Base-by-base conservation (phyloP, 2,888 invertebrate genomes). In the Drosophila buzzatii region DNA sequence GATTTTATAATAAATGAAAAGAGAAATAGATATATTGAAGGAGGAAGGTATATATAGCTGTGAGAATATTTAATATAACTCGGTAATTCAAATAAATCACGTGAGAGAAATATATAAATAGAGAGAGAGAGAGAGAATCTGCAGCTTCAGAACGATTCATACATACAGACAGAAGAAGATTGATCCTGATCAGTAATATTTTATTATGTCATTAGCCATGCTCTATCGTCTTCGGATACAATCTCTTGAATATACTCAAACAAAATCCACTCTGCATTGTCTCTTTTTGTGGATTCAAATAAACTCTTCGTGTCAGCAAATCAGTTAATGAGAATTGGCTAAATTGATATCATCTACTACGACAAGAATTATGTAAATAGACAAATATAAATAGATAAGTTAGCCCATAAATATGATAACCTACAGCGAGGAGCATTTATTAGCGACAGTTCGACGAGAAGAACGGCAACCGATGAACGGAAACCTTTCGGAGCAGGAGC, bases 361-460 rank as follows among this genome's bases (percentile, higher is more conserved):
- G 35, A 51, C 39, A 41, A 31, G 55, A 41, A 41, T 53, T 53
- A 53, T 37, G 35, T n/a, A 53, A 53, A 53, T 37, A 37, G 20
- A 53, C 52, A 53, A 53, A 53, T 53, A 20, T 37, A 35, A 53
- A 23, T 37, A 37, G 52, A 53, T 56, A 41, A 14, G 41, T 64
- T 20, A 55, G 73, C 41, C 14, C 66, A 65, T 62, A 65, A 62
- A 76, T 73, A 66, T 62, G 64, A 62, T 80, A 68, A 53, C 51
- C 58, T 49, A 57, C 53, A 51, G 58, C 39, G 42, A 47, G 44
- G 27, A 55, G 56, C 52, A 53, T 37, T 52, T 56, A 39, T 51
- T 59, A 14, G 23, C 33, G 52, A 73, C 64, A 58, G 55, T 63
- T 68, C 31, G 14, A 73, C 83, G 82, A 77, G 81, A 77, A 73